These are phyloP conservation scores for Frieseomelitta varia DNA, from an alignment of 1,140 invertebrate species.

Conservation along the genomic window DNA sequence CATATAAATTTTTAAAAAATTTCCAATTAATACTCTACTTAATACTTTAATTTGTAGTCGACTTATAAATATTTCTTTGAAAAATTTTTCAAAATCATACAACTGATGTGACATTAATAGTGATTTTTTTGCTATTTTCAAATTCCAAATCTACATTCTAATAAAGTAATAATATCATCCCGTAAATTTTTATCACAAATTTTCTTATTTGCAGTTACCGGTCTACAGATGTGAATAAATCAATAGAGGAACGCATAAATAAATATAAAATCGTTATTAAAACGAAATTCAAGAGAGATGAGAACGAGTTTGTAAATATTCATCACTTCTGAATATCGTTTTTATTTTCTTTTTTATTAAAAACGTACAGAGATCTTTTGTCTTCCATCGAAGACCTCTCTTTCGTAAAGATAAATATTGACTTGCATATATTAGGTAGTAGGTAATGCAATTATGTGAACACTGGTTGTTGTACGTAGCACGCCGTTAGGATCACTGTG, in stretches of 20 bases:
- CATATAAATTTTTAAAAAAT: too few species aligned
- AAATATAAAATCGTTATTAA: not conserved
- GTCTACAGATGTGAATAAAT: not conserved
- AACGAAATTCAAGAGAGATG: not conserved
- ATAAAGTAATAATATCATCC: not conserved
- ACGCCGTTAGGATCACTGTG: constrained; percentile 58
- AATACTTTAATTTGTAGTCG: too few species aligned
- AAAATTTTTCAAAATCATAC: too few species aligned
- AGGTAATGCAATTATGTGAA: constrained; percentile 38
- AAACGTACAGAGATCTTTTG: not conserved
- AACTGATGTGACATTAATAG: not conserved
- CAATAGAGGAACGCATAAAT: not conserved
- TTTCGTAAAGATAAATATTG: constrained; percentile 43
- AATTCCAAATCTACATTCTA: not conserved
- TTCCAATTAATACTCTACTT: too few species aligned
- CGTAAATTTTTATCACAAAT: not conserved
- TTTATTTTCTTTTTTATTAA: not conserved
- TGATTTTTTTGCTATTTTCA: not conserved
- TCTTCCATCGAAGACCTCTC: constrained; percentile 26
- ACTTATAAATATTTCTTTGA: too few species aligned
- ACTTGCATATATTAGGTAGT: constrained; percentile 34
- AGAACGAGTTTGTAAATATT: constrained; percentile 1
- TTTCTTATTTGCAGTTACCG: not conserved
- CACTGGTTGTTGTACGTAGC: constrained; percentile 2
- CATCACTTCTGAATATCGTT: not conserved